A percentile compares a stretch with the other conserved stretches of the same genome.
phyloP scores from a whole-genome alignment of 2,888 invertebrate species.

The Parnassius mnemosyne region DNA sequence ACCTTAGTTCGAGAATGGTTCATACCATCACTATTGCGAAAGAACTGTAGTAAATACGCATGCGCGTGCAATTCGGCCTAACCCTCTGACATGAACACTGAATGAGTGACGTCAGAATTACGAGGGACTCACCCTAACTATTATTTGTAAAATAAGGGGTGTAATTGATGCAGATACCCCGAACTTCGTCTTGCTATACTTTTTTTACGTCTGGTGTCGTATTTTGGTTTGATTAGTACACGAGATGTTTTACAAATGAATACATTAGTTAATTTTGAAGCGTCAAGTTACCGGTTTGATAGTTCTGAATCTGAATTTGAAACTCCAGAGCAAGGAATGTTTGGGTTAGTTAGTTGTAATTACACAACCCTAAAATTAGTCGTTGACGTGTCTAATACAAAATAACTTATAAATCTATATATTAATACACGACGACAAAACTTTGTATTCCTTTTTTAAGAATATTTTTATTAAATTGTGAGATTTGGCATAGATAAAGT shows the following conservation, averaged over 20 bases:
- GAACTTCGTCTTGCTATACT: neutral
- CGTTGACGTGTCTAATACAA: too few species aligned
- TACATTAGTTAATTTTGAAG: slow-evolving; percentile 10
- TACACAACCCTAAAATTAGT: too few species aligned
- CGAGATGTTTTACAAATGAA: neutral
- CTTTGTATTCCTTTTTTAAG: too few species aligned
- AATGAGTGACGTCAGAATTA: slow-evolving; percentile 52
- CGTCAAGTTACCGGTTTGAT: slow-evolving; percentile 10
- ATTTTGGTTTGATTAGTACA: neutral
- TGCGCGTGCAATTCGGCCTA: slow-evolving; percentile 45
- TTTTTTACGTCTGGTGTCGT: neutral
- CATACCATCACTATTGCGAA: slow-evolving; percentile 10
- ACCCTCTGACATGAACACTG: slow-evolving; percentile 42
- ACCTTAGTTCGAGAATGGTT: slow-evolving; percentile 9
- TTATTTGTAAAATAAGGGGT: slow-evolving; percentile 17
- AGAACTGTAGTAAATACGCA: slow-evolving; percentile 27
- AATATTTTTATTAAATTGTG: too few species aligned
- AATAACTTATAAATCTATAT: too few species aligned
- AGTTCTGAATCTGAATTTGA: neutral
- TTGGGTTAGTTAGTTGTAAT: neutral
- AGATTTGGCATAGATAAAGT: too few species aligned
- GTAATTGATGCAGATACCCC: slow-evolving; percentile 4
- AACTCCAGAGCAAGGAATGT: neutral
- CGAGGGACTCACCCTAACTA: slow-evolving; percentile 23
- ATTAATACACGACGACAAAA: too few species aligned